A percentile compares a stretch with the other conserved stretches of the same genome.
These are phyloP conservation scores for Zaprionus ghesquierei DNA, from an alignment of 1,140 invertebrate species.

Conservation along the genomic window DNA sequence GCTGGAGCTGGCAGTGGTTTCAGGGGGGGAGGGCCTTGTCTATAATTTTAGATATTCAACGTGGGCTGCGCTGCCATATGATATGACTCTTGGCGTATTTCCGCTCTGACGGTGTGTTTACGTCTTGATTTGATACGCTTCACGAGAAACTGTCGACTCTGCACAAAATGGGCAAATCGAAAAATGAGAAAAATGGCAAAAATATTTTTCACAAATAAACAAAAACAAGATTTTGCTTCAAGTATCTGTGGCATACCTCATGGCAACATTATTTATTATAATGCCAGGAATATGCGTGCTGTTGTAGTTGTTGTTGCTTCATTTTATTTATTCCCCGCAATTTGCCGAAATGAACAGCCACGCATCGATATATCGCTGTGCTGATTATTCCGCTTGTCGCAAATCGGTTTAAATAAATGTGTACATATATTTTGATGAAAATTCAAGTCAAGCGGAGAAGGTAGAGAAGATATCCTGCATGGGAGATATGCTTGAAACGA, in stretches of 20 bases:
- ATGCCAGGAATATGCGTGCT: background rate
- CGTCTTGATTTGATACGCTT: slow-evolving; percentile 54
- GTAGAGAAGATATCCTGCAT: background rate
- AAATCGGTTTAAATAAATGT: slow-evolving; percentile 24
- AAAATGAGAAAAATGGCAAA: slow-evolving; percentile 1
- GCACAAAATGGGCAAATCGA: slow-evolving; percentile 5
- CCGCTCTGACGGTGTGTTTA: slow-evolving; percentile 29
- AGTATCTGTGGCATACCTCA: too few relatives aligned
- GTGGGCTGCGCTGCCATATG: slow-evolving; percentile 24
- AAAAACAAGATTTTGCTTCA: slow-evolving; percentile 15
- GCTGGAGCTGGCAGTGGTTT: background rate
- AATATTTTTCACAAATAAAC: slow-evolving; percentile 28
- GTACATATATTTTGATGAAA: background rate
- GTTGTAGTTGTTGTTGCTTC: background rate
- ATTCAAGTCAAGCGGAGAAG: background rate
- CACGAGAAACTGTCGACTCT: slow-evolving; percentile 65
- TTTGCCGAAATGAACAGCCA: slow-evolving; percentile 25
- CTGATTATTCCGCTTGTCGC: slow-evolving; percentile 14
- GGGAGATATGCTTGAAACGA: background rate
- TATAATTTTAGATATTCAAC: slow-evolving; percentile 37
- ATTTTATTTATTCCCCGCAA: background rate
- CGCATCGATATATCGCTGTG: slow-evolving; percentile 15
- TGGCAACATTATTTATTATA: slow-evolving; percentile 12
- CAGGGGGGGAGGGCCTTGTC: background rate
- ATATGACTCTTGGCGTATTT: background rate